These are phyloP conservation scores for Dicerorhinus sumatrensis DNA, from an alignment of 2,113 vertebrate species.

Conservation along the genomic window DNA sequence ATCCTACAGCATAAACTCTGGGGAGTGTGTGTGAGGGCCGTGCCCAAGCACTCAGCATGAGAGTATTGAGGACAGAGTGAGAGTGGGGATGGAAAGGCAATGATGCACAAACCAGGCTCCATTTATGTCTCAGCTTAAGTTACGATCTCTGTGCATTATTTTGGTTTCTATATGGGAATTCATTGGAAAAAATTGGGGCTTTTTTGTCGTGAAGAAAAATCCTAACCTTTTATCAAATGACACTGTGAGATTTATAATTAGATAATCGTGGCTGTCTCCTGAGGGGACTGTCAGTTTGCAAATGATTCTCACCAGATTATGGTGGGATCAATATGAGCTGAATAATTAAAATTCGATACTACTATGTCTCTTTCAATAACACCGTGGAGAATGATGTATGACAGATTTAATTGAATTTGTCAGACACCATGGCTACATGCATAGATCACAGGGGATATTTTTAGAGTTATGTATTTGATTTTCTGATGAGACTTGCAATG, in stretches of 20 bases:
- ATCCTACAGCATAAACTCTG: background rate
- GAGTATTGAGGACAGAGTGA: background rate
- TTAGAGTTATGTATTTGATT: slow-evolving; percentile 88
- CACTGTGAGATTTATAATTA: slow-evolving; percentile 89
- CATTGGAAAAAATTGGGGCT: slow-evolving; percentile 64
- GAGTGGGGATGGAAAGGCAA: background rate
- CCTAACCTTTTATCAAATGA: slow-evolving; percentile 85
- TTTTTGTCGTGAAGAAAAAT: slow-evolving; percentile 73
- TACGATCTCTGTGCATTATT: slow-evolving; percentile 46
- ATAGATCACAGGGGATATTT: slow-evolving; percentile 88
- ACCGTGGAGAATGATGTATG: slow-evolving; percentile 89
- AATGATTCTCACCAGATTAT: slow-evolving; percentile 89
- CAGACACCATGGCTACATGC: slow-evolving; percentile 82
- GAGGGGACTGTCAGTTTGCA: slow-evolving; percentile 84
- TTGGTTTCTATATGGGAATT: slow-evolving; percentile 77
- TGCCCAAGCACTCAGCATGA: background rate
- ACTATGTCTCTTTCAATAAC: slow-evolving; percentile 88
- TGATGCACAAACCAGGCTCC: background rate
- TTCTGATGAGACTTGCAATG: slow-evolving; percentile 77
- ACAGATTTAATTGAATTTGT: slow-evolving; percentile 90
- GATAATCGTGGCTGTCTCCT: slow-evolving; percentile 87
- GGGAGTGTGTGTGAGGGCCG: background rate
- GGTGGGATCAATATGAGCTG: slow-evolving; percentile 88
- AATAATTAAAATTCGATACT: slow-evolving; percentile 93
- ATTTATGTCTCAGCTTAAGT: background rate